These are phyloP conservation scores for Anarsia innoxiella DNA, from an alignment of 2,888 invertebrate genomes.

Conservation along the genomic window DNA sequence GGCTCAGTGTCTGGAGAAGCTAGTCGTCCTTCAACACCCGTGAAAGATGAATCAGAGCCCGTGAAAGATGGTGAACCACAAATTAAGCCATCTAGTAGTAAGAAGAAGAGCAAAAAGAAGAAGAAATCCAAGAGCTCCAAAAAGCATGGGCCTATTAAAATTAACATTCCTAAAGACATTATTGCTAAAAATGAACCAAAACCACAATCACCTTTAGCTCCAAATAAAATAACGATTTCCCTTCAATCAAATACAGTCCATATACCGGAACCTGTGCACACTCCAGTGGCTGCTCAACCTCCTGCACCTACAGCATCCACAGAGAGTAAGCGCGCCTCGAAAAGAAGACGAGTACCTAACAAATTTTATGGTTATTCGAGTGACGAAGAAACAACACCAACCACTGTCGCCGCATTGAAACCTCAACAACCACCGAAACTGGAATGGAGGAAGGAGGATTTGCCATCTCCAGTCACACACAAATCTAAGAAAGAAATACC, in stretches of 20 bases:
- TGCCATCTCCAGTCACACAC: slow-evolving; percentile 74
- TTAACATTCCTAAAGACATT: slow-evolving; percentile 76
- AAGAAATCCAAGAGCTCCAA: slow-evolving; percentile 67
- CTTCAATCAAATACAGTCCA: slow-evolving; percentile 70
- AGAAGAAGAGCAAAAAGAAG: slow-evolving; percentile 82
- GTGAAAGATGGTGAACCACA: slow-evolving; percentile 67
- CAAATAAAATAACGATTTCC: slow-evolving; percentile 68
- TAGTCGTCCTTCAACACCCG: slow-evolving; percentile 79
- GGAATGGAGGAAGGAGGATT: slow-evolving; percentile 84
- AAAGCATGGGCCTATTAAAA: slow-evolving; percentile 71
- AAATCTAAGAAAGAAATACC: slow-evolving; percentile 66
- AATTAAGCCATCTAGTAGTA: slow-evolving; percentile 64
- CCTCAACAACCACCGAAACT: slow-evolving; percentile 78
- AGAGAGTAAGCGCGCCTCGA: slow-evolving; percentile 83
- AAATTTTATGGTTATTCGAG: slow-evolving; percentile 92
- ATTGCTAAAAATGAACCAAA: slow-evolving; percentile 43
- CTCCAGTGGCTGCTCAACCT: slow-evolving; percentile 21
- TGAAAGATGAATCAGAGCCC: slow-evolving; percentile 44
- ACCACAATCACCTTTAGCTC: slow-evolving; percentile 30
- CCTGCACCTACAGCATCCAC: slow-evolving; percentile 35
- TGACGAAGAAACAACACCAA: slow-evolving; percentile 81
- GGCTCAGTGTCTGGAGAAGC: slow-evolving; percentile 75
- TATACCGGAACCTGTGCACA: slow-evolving; percentile 50
- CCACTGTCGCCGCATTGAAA: slow-evolving; percentile 46
- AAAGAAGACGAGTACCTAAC: slow-evolving; percentile 87